Evolutionary conservation across 2,113 vertebrate genomes (phyloP).

Genomic region (Arizona elegans): DNA sequence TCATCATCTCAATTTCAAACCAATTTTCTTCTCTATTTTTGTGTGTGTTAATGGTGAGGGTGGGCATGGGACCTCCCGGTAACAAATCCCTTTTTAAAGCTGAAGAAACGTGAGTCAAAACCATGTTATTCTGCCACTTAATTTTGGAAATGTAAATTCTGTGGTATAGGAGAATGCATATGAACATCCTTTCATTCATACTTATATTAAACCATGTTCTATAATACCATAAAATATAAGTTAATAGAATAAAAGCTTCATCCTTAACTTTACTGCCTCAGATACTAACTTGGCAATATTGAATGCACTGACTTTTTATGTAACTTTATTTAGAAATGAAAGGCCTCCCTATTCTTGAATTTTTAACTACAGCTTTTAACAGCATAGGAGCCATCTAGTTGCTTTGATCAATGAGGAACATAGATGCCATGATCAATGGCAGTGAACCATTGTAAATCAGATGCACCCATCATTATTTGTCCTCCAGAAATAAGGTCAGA

Average conservation of each 20-base stretch:
- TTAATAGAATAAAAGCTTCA: constrained; percentile 7
- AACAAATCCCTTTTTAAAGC: background rate
- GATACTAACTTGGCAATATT: background rate
- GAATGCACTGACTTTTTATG: background rate
- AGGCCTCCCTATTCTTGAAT: background rate
- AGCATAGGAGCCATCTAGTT: background rate
- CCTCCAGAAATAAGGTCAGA: background rate
- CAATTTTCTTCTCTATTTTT: background rate
- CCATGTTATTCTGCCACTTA: background rate
- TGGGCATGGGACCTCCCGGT: background rate
- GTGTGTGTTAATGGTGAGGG: background rate
- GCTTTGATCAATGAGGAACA: background rate
- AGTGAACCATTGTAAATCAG: background rate
- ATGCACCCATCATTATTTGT: background rate
- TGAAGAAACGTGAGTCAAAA: background rate
- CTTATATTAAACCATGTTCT: background rate
- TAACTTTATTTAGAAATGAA: background rate
- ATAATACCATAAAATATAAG: background rate
- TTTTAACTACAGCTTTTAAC: background rate
- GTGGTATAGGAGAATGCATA: background rate
- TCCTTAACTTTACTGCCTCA: background rate
- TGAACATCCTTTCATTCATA: background rate
- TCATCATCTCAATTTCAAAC: background rate
- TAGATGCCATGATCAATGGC: background rate
- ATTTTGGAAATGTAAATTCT: background rate